Percentiles rank a stretch among this genome's conserved stretches.
Conservation (phyloP, 2,797 vertebrate genomes). For the Intellagama lesueurii region DNA sequence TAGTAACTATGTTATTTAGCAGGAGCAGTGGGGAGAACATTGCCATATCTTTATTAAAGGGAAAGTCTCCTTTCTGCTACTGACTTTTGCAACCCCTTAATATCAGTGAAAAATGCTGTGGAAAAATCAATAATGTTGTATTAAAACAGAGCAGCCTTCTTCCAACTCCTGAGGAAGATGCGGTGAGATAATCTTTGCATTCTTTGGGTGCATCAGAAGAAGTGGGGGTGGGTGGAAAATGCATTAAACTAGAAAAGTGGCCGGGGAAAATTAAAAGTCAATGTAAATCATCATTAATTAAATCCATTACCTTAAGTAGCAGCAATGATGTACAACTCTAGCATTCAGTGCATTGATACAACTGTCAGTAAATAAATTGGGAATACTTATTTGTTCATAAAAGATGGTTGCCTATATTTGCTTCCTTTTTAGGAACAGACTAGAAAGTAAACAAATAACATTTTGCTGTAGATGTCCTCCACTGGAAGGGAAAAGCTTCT, state of each 20-base stretch:
- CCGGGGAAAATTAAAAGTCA: conserved; percentile 47
- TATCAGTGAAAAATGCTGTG: conserved; percentile 15
- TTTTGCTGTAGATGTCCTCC: not conserved
- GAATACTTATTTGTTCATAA: not conserved
- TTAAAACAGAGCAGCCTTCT: conserved; percentile 40
- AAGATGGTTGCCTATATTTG: not conserved
- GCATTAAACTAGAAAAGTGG: not conserved
- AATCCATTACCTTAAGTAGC: conserved; percentile 36
- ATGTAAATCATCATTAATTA: conserved; percentile 29
- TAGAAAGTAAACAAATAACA: not conserved
- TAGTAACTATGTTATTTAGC: not conserved
- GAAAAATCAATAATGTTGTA: conserved; percentile 59
- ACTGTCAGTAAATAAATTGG: conserved; percentile 12
- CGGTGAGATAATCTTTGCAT: conserved; percentile 57
- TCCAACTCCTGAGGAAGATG: conserved; percentile 53
- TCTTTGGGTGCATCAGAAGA: conserved; percentile 54
- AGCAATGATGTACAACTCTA: conserved; percentile 37
- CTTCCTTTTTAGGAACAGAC: not conserved
- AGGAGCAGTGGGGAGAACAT: not conserved
- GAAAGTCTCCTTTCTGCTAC: conserved; percentile 7
- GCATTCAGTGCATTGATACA: conserved; percentile 28
- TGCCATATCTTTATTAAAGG: conserved; percentile 5
- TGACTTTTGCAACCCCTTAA: conserved; percentile 46
- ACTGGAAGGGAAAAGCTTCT: not conserved
- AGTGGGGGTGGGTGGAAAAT: not conserved